These are phyloP conservation scores for Notospermus geniculatus DNA, from an alignment of 1,140 invertebrate species.

Conservation along the genomic window DNA sequence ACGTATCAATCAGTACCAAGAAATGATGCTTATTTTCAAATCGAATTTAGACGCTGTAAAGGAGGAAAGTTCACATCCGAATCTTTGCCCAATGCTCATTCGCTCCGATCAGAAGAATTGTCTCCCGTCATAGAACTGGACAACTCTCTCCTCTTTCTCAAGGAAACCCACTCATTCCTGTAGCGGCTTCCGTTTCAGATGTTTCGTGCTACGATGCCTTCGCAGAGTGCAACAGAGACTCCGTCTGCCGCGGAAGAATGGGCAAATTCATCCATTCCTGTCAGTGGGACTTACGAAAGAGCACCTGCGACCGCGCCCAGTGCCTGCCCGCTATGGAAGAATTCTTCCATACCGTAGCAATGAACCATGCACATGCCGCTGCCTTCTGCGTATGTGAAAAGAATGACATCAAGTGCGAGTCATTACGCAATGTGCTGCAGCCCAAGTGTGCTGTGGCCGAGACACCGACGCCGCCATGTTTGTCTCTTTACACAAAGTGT, in stretches of 20 bases:
- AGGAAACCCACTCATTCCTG: too few species aligned
- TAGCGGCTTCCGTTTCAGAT: too few species aligned
- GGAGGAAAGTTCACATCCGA: too few species aligned
- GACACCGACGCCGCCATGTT: constrained; percentile 17
- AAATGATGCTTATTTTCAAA: too few species aligned
- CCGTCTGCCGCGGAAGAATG: not conserved
- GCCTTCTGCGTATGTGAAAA: not conserved
- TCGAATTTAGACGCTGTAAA: too few species aligned
- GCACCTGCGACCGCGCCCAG: not conserved
- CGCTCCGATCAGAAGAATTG: too few species aligned
- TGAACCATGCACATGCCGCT: constrained; percentile 2
- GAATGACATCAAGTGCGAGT: constrained; percentile 6
- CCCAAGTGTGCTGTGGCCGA: constrained; percentile 19
- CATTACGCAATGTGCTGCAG: constrained; percentile 4
- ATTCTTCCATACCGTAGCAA: not conserved
- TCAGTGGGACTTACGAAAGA: constrained; percentile 7
- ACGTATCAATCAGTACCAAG: too few species aligned
- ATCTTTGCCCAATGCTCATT: too few species aligned
- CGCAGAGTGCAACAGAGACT: constrained; percentile 6
- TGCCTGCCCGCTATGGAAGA: constrained; percentile 4
- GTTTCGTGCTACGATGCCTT: constrained; percentile 3
- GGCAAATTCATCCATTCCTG: constrained; percentile 5
- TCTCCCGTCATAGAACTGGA: too few species aligned
- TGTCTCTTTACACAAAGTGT: not conserved
- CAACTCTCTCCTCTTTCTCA: too few species aligned